These are phyloP conservation scores for Lepidothrix coronata DNA, from an alignment of 2,113 vertebrate genomes.

Conservation along the genomic window DNA sequence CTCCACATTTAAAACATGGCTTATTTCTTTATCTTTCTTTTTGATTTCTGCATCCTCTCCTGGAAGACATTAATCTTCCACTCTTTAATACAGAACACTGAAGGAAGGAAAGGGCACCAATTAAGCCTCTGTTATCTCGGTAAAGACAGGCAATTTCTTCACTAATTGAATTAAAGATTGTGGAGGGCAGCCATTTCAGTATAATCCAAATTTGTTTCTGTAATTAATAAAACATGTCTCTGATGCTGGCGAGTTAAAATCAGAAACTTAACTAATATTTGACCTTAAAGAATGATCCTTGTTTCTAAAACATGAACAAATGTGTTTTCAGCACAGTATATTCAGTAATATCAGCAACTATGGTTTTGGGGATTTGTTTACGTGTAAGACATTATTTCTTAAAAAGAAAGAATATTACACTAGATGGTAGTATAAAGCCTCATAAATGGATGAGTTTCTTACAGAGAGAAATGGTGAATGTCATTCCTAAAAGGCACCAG, in stretches of 20 bases:
- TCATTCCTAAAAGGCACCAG: not conserved
- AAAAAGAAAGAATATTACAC: constrained; percentile 29
- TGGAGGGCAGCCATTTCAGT: not conserved
- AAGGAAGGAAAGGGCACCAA: constrained; percentile 4
- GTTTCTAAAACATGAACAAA: not conserved
- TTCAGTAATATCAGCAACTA: not conserved
- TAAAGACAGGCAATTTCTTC: constrained; percentile 24
- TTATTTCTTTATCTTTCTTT: not conserved
- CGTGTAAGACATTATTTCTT: not conserved
- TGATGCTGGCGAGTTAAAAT: not conserved
- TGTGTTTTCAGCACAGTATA: not conserved
- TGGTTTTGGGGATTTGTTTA: not conserved
- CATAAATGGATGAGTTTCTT: not conserved
- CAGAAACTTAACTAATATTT: not conserved
- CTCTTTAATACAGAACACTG: not conserved
- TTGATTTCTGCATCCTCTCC: not conserved
- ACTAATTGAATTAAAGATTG: constrained; percentile 30
- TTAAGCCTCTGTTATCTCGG: not conserved
- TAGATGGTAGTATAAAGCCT: constrained; percentile 61
- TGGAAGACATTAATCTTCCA: not conserved
- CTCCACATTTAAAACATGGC: not conserved
- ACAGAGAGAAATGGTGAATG: not conserved
- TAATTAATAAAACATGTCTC: constrained; percentile 40
- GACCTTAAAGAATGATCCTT: not conserved
- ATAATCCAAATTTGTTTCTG: constrained; percentile 11